Percentiles rank a stretch among this genome's conserved stretches.
Conservation (phyloP, 1,140 invertebrate species). For the Ruditapes philippinarum region DNA sequence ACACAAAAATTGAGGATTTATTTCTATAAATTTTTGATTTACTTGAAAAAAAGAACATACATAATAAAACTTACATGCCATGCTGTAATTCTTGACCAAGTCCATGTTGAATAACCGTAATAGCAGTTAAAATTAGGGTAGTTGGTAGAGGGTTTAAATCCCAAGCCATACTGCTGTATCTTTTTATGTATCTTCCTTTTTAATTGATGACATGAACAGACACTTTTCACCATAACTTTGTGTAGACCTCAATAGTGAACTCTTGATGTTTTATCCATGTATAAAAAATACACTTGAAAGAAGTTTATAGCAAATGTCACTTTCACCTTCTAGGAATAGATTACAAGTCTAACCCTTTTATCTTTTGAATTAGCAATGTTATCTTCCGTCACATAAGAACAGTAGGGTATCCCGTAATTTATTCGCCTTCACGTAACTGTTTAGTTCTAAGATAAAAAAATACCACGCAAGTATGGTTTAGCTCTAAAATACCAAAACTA, state of each 20-base stretch:
- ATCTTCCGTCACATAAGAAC: not conserved
- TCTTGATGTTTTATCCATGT: conserved; percentile 2
- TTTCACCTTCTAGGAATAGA: not conserved
- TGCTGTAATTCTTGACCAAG: not conserved
- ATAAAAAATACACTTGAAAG: not conserved
- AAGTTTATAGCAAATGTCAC: not conserved
- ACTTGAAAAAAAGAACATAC: too few relatives aligned
- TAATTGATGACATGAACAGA: not conserved
- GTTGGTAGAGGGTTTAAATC: not conserved
- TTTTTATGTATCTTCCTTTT: not conserved
- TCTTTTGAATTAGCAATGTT: conserved; percentile 25
- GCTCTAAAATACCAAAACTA: not conserved
- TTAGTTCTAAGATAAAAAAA: conserved; percentile 16
- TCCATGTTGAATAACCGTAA: not conserved
- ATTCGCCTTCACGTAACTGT: conserved; percentile 5
- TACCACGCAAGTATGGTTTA: not conserved
- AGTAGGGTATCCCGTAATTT: conserved; percentile 19
- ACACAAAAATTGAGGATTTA: too few relatives aligned
- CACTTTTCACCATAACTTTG: conserved; percentile 1
- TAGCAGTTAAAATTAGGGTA: not conserved
- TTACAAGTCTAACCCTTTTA: not conserved
- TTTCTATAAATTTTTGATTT: too few relatives aligned
- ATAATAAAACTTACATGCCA: conserved; percentile 14
- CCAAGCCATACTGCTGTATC: not conserved
- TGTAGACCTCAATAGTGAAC: not conserved